These are phyloP conservation scores for Lophius piscatorius DNA, from an alignment of 2,113 vertebrate genomes.

Conservation along the genomic window DNA sequence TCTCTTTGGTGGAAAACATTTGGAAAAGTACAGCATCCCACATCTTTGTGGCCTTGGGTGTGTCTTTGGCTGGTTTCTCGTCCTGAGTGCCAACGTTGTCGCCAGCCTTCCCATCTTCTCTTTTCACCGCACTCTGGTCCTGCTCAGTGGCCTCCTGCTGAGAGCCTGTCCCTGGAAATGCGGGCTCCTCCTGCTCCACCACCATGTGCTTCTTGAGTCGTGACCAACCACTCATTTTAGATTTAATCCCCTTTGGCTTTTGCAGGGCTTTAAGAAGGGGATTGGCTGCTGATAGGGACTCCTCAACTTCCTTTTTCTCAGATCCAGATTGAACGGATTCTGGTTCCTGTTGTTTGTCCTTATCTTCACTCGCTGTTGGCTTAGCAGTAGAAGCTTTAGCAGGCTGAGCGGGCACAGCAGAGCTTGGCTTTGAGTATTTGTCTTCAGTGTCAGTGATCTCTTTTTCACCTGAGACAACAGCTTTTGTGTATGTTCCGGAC, in stretches of 20 bases:
- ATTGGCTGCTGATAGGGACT: slow-evolving; percentile 43
- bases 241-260: slow-evolving; percentile 76
- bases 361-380: slow-evolving; percentile 26
- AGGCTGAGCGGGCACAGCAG: background rate
- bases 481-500: slow-evolving; percentile 24
- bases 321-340: slow-evolving; percentile 18
- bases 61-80: slow-evolving; percentile 45
- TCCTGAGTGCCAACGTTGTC: slow-evolving; percentile 29
- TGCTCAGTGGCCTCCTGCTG: slow-evolving; percentile 41
- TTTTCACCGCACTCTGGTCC: slow-evolving; percentile 33
- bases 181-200: slow-evolving; percentile 81
- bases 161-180: slow-evolving; percentile 62
- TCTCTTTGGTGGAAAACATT: slow-evolving; percentile 83
- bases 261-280: slow-evolving; percentile 54
- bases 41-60: slow-evolving; percentile 84
- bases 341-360: slow-evolving; percentile 38
- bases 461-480: slow-evolving; percentile 15
- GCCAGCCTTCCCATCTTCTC: slow-evolving; percentile 6
- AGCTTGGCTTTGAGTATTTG: slow-evolving; percentile 18
- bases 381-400: slow-evolving; percentile 28
- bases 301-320: slow-evolving; percentile 44
- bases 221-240: slow-evolving; percentile 84
- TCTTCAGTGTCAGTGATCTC: slow-evolving; percentile 23
- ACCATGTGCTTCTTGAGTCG: slow-evolving; percentile 91
- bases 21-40: slow-evolving; percentile 95